phyloP scores from a whole-genome alignment of 2,797 vertebrate species.

The Rhincodon typus region DNA sequence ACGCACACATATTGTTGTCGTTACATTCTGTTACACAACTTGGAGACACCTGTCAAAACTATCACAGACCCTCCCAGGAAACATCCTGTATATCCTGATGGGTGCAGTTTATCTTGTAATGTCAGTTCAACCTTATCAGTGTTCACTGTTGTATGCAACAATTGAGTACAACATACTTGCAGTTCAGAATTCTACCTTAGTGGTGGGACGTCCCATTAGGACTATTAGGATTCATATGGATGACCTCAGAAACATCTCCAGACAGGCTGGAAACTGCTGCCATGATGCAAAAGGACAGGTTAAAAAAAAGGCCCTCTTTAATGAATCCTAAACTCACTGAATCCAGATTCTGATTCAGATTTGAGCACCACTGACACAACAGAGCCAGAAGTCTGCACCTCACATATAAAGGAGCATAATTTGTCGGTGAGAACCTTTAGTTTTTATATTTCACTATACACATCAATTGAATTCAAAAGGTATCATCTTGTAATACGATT shows the following conservation, averaged over 20 bases:
- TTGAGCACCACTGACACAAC: neutral
- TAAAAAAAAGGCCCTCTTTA: neutral
- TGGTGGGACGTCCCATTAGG: neutral
- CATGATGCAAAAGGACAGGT: neutral
- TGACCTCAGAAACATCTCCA: neutral
- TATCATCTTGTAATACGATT: no score
- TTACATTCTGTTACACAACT: no score
- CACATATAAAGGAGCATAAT: neutral
- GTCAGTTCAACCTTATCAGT: no score
- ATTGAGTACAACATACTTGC: neutral
- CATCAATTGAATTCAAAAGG: neutral
- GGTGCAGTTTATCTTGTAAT: no score
- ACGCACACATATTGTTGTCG: no score
- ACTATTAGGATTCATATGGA: neutral
- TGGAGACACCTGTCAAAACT: no score
- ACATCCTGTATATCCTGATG: no score
- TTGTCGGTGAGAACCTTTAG: neutral
- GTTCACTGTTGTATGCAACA: no score
- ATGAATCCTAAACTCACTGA: neutral
- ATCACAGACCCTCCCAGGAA: no score
- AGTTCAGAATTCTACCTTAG: neutral
- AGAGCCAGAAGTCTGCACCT: neutral
- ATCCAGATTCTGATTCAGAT: neutral
- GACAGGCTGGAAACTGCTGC: neutral
- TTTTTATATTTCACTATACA: neutral